Percentiles rank a stretch among this genome's conserved stretches.
phyloP scores from a whole-genome alignment of 2,888 invertebrate species.

The Parnassius glacialis region DNA sequence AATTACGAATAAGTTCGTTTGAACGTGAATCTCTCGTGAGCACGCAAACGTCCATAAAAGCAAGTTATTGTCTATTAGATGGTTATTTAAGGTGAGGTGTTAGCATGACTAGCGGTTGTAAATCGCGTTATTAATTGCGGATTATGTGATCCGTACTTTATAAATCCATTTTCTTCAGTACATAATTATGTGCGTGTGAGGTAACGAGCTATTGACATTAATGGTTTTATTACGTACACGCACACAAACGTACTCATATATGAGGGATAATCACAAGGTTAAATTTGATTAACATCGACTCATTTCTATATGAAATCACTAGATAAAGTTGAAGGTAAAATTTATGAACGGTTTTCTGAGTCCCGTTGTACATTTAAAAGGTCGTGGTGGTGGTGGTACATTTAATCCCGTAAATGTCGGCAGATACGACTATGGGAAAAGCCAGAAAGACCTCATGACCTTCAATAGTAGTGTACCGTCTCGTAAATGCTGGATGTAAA shows the following conservation, averaged over 20 bases:
- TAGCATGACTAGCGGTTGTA: slow-evolving; percentile 50
- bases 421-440: too few relatives aligned
- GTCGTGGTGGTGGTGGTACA: too few relatives aligned
- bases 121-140: slow-evolving; percentile 48
- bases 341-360: background rate
- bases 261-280: slow-evolving; percentile 17
- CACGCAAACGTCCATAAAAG: slow-evolving; percentile 11
- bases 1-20: background rate
- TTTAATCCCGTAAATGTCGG: too few relatives aligned
- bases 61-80: slow-evolving; percentile 26
- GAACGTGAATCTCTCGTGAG: slow-evolving; percentile 8
- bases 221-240: background rate
- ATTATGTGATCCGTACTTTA: slow-evolving; percentile 41
- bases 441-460: too few relatives aligned
- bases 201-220: slow-evolving; percentile 8
- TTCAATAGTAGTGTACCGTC: too few relatives aligned
- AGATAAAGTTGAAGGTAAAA: background rate
- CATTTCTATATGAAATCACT: background rate
- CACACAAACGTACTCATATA: background rate
- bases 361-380: too few relatives aligned
- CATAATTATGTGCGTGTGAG: slow-evolving; percentile 17
- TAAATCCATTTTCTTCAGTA: slow-evolving; percentile 34
- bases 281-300: slow-evolving; percentile 7
- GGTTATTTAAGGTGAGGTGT: slow-evolving; percentile 27
- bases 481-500: too few relatives aligned